Evolutionary conservation across 1,140 invertebrate genomes (phyloP), one percentile per base, ranked within the genome.

Genomic region (Bombus affinis): DNA sequence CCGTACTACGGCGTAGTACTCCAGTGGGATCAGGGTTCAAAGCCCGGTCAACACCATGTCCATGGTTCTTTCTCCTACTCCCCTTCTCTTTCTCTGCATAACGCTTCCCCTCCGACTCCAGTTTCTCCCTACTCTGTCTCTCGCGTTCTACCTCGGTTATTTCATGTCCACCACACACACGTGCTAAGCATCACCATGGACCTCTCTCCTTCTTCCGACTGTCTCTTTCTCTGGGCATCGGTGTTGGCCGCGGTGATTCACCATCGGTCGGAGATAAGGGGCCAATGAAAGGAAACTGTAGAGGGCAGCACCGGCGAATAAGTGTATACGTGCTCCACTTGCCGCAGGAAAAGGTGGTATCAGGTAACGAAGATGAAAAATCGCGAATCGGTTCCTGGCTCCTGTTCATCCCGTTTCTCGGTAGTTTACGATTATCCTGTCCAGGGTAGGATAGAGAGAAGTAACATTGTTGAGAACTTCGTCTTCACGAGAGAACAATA

Each of bases 31-130:
- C 87, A 91, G 91, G 89, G 93, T 93, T 93, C 92, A 93, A 93
- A 93, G 92, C 92, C 92, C 92, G 93, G 92, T 93, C 92, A 93
- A 93, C 91, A 90, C 91, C 91, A 89, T 89, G 92, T 28, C 82
- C 73, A 44, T 78, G 74, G 73, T 72, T 85, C 89, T 74, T 75
- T 86, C 81, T 86, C 74, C 83, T 80, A 35, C 65, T 70, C 62
- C 32, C 44, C 42, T 37, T 70, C 57, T 81, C 71, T n/a, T 22
- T 66, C 35, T 53, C 78, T 42, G 44, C 39, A 32, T 22, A 15
- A 25, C 59, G 57, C 74, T 62, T 25, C 59, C 28, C n/a, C 35
- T 13, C 74, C 32, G 18, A 53, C 62, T n/a, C 35, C 42, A n/a
- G 57, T 72, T n/a, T 76, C 76, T 76, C 80, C 65, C 85, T 76